Conservation (phyloP, 2,888 invertebrate genomes). For the Pharmacophagus antenor region DNA sequence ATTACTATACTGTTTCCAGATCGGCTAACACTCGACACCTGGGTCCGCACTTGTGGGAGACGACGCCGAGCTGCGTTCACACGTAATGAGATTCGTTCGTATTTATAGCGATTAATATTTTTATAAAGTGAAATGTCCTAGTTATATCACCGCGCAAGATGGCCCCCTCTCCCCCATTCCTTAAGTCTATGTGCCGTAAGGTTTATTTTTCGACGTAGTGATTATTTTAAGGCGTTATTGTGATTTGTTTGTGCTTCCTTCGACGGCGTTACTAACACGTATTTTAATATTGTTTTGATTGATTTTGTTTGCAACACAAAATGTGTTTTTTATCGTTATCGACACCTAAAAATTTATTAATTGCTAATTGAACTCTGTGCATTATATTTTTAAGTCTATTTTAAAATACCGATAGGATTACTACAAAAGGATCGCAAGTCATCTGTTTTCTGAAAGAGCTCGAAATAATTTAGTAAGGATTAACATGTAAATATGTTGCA, state of each 20-base stretch:
- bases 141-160: constrained; percentile 56
- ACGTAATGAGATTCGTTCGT: constrained; percentile 48
- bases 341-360: neutral
- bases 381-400: neutral
- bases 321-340: neutral
- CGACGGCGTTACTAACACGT: neutral
- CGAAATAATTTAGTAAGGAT: neutral
- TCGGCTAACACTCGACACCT: neutral
- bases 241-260: constrained; percentile 32
- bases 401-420: neutral
- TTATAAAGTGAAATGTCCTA: constrained; percentile 54
- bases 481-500: neutral
- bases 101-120: constrained; percentile 54
- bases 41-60: neutral
- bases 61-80: constrained; percentile 33
- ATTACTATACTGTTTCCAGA: neutral
- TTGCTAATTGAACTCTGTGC: too few species aligned
- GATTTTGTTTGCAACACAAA: neutral
- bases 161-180: constrained; percentile 50
- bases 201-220: constrained; percentile 36
- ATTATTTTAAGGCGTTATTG: constrained; percentile 35
- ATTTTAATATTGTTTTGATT: constrained; percentile 6
- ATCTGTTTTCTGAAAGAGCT: neutral
- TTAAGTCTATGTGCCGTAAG: constrained; percentile 44
- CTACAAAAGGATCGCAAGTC: neutral